Conservation (phyloP, 2,888 invertebrate species). For the Hypomecis punctinalis region DNA sequence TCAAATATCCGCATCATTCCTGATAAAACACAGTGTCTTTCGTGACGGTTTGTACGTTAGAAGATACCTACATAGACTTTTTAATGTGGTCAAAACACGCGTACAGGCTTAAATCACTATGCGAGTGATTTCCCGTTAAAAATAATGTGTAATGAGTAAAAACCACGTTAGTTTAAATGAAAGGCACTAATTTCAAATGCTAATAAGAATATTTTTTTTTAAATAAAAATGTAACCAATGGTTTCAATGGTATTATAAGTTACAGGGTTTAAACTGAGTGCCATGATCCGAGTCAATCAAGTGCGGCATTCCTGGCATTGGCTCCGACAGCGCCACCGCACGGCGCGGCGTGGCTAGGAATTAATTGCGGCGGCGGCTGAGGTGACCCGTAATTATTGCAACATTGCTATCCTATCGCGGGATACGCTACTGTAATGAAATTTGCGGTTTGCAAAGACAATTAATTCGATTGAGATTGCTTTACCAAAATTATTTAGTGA, state of each 20-base stretch:
- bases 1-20: too few species aligned
- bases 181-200: too few species aligned
- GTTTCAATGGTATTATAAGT: neutral
- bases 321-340: conserved; percentile 65
- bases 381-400: conserved; percentile 70
- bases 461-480: neutral
- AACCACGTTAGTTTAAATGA: too few species aligned
- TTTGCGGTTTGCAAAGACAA: conserved; percentile 18
- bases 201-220: too few species aligned
- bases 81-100: too few species aligned
- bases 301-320: conserved; percentile 58
- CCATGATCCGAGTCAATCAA: conserved; percentile 41
- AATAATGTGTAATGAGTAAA: too few species aligned
- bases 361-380: conserved; percentile 74
- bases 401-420: conserved; percentile 19
- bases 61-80: too few species aligned
- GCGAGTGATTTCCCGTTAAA: too few species aligned
- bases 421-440: conserved; percentile 8
- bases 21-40: too few species aligned
- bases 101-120: too few species aligned
- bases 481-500: neutral
- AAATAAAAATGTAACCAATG: too few species aligned
- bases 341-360: conserved; percentile 55
- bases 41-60: too few species aligned
- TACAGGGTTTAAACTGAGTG: neutral